Conservation (phyloP, 2,113 vertebrate species). For the Oxyura jamaicensis region DNA sequence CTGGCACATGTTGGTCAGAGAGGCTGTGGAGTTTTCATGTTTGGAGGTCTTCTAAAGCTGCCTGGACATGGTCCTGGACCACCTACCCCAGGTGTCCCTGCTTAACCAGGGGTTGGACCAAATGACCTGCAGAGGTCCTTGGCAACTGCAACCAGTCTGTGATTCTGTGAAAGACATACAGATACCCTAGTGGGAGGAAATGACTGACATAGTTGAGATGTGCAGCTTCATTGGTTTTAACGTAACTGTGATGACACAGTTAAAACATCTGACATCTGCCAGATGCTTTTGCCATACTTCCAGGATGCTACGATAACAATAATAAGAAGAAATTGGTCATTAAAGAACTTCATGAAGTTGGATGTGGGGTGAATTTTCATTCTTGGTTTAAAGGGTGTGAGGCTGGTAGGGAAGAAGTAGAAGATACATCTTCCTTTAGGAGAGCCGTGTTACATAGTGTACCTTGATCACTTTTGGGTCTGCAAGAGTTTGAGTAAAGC, state of each 20-base stretch:
- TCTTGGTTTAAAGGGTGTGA: background rate
- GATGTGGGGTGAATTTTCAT: background rate
- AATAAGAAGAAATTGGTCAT: background rate
- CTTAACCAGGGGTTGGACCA: too few species aligned
- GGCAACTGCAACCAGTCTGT: too few species aligned
- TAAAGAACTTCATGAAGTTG: background rate
- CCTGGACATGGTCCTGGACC: too few species aligned
- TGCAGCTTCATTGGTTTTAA: background rate
- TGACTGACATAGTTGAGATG: too few species aligned
- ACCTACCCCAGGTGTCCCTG: too few species aligned
- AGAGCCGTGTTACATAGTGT: background rate
- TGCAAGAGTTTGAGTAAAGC: background rate
- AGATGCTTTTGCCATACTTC: background rate
- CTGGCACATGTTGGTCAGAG: too few species aligned
- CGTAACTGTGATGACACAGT: background rate
- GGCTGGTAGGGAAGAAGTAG: background rate
- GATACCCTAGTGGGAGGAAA: too few species aligned
- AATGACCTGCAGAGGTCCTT: too few species aligned
- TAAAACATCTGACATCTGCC: background rate
- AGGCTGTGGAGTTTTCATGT: too few species aligned
- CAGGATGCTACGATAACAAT: background rate
- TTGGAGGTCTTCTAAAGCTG: too few species aligned
- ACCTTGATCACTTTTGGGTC: background rate
- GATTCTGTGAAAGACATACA: too few species aligned
- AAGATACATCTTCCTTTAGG: background rate